phyloP scores from a whole-genome alignment of 2,888 invertebrate genomes.

The Crepidodera aurea region DNA sequence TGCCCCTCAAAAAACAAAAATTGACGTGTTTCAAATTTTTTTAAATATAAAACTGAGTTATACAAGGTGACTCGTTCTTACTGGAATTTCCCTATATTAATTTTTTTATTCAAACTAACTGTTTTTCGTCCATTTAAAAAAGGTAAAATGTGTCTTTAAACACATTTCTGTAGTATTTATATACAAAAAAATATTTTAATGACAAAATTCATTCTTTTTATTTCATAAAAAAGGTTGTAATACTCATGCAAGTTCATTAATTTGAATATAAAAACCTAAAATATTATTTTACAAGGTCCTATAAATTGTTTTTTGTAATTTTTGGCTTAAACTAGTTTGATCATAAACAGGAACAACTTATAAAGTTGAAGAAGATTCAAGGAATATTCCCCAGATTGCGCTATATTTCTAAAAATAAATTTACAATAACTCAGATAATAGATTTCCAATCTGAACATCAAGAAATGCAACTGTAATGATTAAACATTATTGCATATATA shows the following conservation, averaged over 20 bases:
- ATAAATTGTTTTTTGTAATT: neutral
- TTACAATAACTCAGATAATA: neutral
- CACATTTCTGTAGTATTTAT: too few relatives aligned
- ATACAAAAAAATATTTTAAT: too few relatives aligned
- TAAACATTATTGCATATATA: neutral
- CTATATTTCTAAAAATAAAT: slow-evolving; percentile 3
- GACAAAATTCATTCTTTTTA: too few relatives aligned
- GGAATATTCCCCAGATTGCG: neutral
- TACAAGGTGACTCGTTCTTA: too few relatives aligned
- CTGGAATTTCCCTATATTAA: too few relatives aligned
- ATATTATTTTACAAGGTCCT: neutral
- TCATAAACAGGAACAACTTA: slow-evolving; percentile 11
- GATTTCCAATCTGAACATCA: neutral
- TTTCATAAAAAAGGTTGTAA: neutral
- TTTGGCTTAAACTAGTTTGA: neutral
- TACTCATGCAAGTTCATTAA: neutral
- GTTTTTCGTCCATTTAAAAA: too few relatives aligned
- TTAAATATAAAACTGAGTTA: too few relatives aligned
- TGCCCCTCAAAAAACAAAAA: too few relatives aligned
- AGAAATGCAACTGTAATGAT: neutral
- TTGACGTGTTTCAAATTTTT: too few relatives aligned
- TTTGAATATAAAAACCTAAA: too few relatives aligned
- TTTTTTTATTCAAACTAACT: too few relatives aligned
- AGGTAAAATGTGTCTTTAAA: too few relatives aligned
- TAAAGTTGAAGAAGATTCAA: slow-evolving; percentile 13